Percentiles rank a stretch among this genome's conserved stretches.
phyloP scores from a whole-genome alignment of 1,140 invertebrate species.

The Penaeus japonicus region DNA sequence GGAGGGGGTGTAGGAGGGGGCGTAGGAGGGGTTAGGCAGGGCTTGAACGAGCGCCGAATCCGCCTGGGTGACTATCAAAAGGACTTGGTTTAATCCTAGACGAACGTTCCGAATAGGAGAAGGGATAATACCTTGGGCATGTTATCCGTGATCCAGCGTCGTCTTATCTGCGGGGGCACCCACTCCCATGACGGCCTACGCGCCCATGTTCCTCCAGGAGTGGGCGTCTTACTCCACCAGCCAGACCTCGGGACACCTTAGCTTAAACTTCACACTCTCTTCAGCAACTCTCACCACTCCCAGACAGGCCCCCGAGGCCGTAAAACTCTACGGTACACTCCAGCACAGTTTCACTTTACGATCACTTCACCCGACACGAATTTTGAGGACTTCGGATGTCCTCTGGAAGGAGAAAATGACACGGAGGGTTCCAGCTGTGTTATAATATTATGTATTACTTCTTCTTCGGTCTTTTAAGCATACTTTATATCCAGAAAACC shows the following conservation, averaged over 20 bases:
- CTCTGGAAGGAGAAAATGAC: constrained; percentile 13
- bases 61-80: not conserved
- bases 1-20: not conserved
- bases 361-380: not conserved
- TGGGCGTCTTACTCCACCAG: no score
- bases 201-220: not conserved
- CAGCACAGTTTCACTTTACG: constrained; percentile 10
- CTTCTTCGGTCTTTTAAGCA: no score
- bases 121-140: constrained; percentile 4
- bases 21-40: not conserved
- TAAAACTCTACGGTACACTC: constrained; percentile 15
- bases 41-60: not conserved
- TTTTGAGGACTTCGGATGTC: not conserved
- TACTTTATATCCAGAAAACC: no score
- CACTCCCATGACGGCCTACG: constrained; percentile 24
- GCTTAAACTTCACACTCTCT: no score
- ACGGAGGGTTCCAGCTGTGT: not conserved
- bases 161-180: not conserved
- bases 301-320: not conserved
- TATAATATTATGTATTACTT: no score
- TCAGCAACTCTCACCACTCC: not conserved
- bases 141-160: constrained; percentile 30
- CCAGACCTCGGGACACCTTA: no score
- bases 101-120: not conserved
- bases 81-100: not conserved